Percentiles rank a stretch among this genome's conserved stretches.
Evolutionary conservation across 2,888 invertebrate genomes (phyloP).

Genomic region (Furcula furcula): DNA sequence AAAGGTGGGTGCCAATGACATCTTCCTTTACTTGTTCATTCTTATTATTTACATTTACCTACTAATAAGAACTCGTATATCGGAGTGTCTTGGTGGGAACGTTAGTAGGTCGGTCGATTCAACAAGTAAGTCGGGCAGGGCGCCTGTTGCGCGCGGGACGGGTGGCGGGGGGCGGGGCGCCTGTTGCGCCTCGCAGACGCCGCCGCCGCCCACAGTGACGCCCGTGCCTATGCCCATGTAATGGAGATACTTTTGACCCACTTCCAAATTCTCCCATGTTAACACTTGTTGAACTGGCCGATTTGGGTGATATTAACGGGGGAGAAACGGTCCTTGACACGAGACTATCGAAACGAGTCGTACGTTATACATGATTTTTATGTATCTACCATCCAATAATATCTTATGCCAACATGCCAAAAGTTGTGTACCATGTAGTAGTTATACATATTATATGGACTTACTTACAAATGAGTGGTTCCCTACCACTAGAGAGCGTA

Average conservation of each 20-base stretch:
- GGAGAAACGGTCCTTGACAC: background rate
- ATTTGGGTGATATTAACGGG: slow-evolving; percentile 7
- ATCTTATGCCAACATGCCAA: too few relatives aligned
- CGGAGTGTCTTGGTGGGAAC: slow-evolving; percentile 58
- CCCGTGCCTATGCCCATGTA: slow-evolving; percentile 54
- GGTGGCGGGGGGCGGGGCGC: slow-evolving; percentile 58
- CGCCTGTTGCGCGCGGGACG: slow-evolving; percentile 70
- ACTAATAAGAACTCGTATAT: slow-evolving; percentile 49
- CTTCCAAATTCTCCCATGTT: slow-evolving; percentile 43
- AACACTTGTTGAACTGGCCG: slow-evolving; percentile 27
- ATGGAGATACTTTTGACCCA: slow-evolving; percentile 66
- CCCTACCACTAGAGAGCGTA: too few relatives aligned
- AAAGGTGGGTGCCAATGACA: slow-evolving; percentile 14
- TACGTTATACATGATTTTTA: too few relatives aligned
- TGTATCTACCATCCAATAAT: too few relatives aligned
- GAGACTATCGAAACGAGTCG: background rate
- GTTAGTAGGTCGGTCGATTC: slow-evolving; percentile 82
- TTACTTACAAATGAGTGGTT: too few relatives aligned
- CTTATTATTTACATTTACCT: slow-evolving; percentile 29
- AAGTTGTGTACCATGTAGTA: too few relatives aligned
- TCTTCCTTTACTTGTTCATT: slow-evolving; percentile 10
- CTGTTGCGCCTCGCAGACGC: slow-evolving; percentile 79
- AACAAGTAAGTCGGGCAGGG: slow-evolving; percentile 75
- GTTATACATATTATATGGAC: too few relatives aligned
- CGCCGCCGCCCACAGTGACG: slow-evolving; percentile 59